Conservation (phyloP, 2,888 invertebrate species). For the Trissoscelio sp. region DNA sequence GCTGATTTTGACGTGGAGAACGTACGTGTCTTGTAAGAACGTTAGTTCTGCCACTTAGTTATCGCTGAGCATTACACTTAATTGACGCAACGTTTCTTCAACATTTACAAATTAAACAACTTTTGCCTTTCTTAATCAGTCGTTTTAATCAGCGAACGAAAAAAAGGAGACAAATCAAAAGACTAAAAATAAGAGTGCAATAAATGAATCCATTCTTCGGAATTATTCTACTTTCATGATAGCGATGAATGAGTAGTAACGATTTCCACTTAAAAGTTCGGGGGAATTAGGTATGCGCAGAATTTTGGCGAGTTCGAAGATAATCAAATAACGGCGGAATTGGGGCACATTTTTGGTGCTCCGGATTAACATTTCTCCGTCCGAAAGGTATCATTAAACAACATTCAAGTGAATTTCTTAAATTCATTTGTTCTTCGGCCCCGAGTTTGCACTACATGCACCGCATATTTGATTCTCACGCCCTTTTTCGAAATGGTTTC, state of each 20-base stretch:
- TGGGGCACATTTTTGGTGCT: constrained; percentile 4
- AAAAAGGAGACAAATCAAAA: no score
- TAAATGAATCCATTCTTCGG: no score
- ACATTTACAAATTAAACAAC: constrained; percentile 3
- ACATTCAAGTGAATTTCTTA: constrained; percentile 23
- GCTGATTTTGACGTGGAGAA: constrained; percentile 33
- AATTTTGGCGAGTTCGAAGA: constrained; percentile 1
- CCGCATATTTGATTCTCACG: constrained; percentile 29
- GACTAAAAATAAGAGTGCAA: no score
- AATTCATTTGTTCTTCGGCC: constrained; percentile 37
- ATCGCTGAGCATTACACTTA: not conserved
- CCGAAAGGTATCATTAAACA: constrained; percentile 18
- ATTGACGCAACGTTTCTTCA: constrained; percentile 2
- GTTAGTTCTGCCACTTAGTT: constrained; percentile 11
- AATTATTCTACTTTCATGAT: not conserved
- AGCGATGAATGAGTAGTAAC: constrained; percentile 1
- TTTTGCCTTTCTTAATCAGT: not conserved
- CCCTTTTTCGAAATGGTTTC: constrained; percentile 35
- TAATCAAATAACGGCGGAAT: constrained; percentile 27
- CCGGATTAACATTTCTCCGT: constrained; percentile 25
- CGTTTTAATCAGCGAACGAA: constrained; percentile 4
- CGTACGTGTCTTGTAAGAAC: constrained; percentile 28
- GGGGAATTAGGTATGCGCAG: constrained; percentile 4
- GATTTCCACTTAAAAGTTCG: not conserved
- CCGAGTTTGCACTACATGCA: constrained; percentile 11